Evolutionary conservation across 1,140 invertebrate species (phyloP).

Genomic region (Scaptomyza hsui): DNA sequence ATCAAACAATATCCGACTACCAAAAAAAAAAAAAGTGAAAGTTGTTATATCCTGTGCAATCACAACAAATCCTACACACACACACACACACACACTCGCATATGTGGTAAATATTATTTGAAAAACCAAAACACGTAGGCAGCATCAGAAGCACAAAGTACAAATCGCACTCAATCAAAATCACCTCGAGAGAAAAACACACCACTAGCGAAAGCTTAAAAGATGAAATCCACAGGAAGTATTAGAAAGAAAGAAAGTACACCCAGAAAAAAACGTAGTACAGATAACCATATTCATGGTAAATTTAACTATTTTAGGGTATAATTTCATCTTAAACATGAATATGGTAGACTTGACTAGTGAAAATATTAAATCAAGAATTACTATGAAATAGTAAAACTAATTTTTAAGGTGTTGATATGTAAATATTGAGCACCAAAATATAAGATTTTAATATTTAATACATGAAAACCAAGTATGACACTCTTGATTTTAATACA

Average conservation of each 20-base stretch:
- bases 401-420: no score
- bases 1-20: conserved; percentile 62
- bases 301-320: no score
- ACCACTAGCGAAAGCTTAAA: conserved; percentile 49
- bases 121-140: conserved; percentile 77
- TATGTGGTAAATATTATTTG: conserved; percentile 79
- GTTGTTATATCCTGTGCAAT: conserved; percentile 46
- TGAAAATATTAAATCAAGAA: no score
- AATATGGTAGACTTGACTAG: no score
- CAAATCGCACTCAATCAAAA: conserved; percentile 81
- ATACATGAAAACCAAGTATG: no score
- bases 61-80: conserved; percentile 63
- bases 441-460: no score
- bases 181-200: conserved; percentile 64
- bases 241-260: neutral
- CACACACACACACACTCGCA: conserved; percentile 24
- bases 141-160: conserved; percentile 62
- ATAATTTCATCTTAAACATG: no score
- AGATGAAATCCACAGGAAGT: conserved; percentile 50
- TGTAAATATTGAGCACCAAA: no score
- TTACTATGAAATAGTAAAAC: no score
- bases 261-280: no score
- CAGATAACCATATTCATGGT: no score
- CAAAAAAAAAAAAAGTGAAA: conserved; percentile 53
- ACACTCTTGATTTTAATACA: no score